Base-by-base conservation (phyloP, 2,797 vertebrate genomes). In the Otus scops region DNA sequence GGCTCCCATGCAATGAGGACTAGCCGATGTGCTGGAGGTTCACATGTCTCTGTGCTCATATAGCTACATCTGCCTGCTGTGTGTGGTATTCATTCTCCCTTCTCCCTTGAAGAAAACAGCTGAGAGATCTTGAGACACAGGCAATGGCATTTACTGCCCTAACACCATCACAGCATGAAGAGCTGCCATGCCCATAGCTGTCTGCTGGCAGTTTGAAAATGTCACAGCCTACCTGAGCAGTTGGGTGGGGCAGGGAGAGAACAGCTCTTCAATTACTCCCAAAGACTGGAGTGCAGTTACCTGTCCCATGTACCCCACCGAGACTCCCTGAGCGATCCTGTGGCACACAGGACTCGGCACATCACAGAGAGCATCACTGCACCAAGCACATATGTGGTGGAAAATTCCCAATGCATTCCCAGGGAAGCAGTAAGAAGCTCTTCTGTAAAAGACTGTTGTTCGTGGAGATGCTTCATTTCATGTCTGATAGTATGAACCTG, bases 291-390 rank as follows among this genome's bases (percentile, higher is more conserved):
- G 11, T 53, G 41, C 70, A 47, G 23, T 53, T 88, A 24, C 11
- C 41, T 43, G 51, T 54, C 34, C 43, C 16, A 1, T 3, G 15
- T 12, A 34, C 9, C 23, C 61, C 54, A 34, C 9, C 1, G 3
- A 76, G 36, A 22, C 60, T 26, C 39, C 17, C 43, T 0, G 2
- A 67, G 39, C 1, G 19, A 65, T 57, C 56, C 51, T 0, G 2
- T 23, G 41, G 53, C 26, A 43, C 0, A 2, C 56, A 48, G 45
- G 26, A 18, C 59, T 50, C 59, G 65, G 67, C 59, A 26, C 7
- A 56, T 45, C 43, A 43, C 18, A 34, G 48, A 28, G 32, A 45
- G 7, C 13, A 14, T 11, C 1, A 2, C 13, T 1, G 0, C 30
- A 30, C 34, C 1, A 2, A 83, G 71, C 30, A 60, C 13, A 27